These are phyloP conservation scores for Sphaerophoria taeniata DNA, from an alignment of 2,888 invertebrate genomes.

Conservation along the genomic window DNA sequence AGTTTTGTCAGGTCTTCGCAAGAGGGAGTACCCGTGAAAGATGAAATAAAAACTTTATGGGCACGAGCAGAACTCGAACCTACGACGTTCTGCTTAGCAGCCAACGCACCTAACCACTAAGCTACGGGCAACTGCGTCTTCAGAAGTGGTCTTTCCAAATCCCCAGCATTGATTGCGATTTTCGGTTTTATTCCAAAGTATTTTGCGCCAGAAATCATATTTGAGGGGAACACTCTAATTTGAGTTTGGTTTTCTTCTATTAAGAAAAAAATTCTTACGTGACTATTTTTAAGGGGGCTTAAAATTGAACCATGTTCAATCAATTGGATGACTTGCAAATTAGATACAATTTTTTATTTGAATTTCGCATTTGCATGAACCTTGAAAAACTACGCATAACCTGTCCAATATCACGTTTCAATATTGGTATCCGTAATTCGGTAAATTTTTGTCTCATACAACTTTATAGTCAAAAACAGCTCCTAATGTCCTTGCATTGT, in stretches of 20 bases:
- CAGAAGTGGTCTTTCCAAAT: too few relatives aligned
- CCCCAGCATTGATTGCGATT: too few relatives aligned
- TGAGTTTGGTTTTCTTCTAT: background rate
- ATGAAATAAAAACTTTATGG: too few relatives aligned
- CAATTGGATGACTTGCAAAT: conserved; percentile 16
- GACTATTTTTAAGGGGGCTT: background rate
- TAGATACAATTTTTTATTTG: conserved; percentile 1
- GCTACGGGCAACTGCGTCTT: too few relatives aligned
- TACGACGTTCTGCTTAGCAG: too few relatives aligned
- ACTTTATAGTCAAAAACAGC: background rate
- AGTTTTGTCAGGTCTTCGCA: too few relatives aligned
- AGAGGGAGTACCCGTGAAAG: too few relatives aligned
- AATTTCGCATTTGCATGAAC: background rate
- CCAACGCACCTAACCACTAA: too few relatives aligned
- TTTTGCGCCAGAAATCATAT: background rate
- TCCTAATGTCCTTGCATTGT: conserved; percentile 6
- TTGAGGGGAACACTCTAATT: too few relatives aligned
- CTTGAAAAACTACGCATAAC: background rate
- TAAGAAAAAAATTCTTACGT: background rate
- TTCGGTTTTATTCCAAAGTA: too few relatives aligned
- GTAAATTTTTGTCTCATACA: background rate
- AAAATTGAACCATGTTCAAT: background rate
- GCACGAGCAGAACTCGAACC: too few relatives aligned
- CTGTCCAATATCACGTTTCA: conserved; percentile 6
- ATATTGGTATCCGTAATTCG: background rate